Percentiles rank a stretch among this genome's conserved stretches.
Conservation (phyloP, 2,113 vertebrate species). For the Periophthalmus modestus region DNA sequence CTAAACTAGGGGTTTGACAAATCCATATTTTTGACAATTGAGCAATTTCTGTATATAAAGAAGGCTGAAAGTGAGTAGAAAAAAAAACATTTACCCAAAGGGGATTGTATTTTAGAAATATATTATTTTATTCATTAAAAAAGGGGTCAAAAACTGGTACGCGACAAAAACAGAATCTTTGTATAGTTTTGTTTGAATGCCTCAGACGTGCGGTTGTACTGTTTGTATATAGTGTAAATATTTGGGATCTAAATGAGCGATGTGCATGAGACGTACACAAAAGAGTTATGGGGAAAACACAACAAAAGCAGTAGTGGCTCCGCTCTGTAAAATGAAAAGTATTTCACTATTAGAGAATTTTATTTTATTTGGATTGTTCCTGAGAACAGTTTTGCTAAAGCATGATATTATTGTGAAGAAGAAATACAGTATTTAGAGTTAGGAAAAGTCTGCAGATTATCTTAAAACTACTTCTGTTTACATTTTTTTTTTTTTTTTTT, state of each 20-base stretch:
- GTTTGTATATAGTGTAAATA: constrained; percentile 99
- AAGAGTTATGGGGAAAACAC: constrained; percentile 78
- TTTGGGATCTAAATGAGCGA: constrained; percentile 93
- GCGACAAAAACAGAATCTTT: constrained; percentile 98
- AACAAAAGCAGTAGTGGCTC: constrained; percentile 99
- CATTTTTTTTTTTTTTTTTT: constrained; percentile 65
- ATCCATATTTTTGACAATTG: constrained; percentile 97
- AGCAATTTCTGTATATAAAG: constrained; percentile 96
- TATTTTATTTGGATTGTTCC: constrained; percentile 99
- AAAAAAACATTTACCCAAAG: constrained; percentile 91
- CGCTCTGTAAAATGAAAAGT: constrained; percentile 99
- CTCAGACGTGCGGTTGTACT: constrained; percentile 97
- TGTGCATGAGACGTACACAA: constrained; percentile 97
- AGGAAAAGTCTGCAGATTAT: constrained; percentile 93
- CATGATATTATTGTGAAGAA: constrained; percentile 95
- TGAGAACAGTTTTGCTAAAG: constrained; percentile 99
- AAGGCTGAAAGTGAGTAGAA: constrained; percentile 87
- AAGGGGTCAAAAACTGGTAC: constrained; percentile 94
- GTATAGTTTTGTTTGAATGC: constrained; percentile 99
- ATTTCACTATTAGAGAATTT: constrained; percentile 99
- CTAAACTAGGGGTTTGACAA: constrained; percentile 94
- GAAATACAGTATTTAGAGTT: constrained; percentile 95
- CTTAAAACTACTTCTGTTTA: constrained; percentile 92
- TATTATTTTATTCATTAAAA: constrained; percentile 99
- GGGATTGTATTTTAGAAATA: constrained; percentile 96